These are phyloP conservation scores for Tolmerus cingulatus DNA, from an alignment of 2,888 invertebrate species.

Conservation along the genomic window DNA sequence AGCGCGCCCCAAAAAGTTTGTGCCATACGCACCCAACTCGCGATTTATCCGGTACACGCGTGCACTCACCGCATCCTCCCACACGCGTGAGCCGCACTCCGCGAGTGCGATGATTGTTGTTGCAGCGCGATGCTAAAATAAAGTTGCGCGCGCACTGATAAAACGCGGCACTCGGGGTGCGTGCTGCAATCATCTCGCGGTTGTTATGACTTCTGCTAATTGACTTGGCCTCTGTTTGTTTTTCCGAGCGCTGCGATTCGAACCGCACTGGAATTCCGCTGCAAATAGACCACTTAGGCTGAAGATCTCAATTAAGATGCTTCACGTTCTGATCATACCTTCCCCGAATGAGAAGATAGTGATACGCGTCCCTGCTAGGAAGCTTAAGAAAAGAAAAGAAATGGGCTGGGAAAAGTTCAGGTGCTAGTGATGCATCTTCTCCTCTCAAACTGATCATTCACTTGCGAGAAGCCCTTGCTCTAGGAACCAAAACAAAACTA, in stretches of 20 bases:
- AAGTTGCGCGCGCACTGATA: conserved; percentile 18
- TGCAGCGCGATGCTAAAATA: background rate
- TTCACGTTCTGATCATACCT: conserved; percentile 13
- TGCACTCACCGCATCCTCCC: background rate
- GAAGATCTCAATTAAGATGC: conserved; percentile 38
- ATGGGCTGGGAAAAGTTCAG: background rate
- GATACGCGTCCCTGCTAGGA: background rate
- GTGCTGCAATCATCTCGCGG: conserved; percentile 36
- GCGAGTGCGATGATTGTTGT: background rate
- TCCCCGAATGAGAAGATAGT: background rate
- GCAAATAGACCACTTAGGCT: conserved; percentile 8
- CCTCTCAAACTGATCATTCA: background rate
- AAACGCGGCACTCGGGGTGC: background rate
- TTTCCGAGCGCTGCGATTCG: conserved; percentile 15
- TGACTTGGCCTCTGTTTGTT: conserved; percentile 43
- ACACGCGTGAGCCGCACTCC: background rate
- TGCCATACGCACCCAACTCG: background rate
- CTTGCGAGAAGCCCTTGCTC: background rate
- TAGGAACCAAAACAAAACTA: no score
- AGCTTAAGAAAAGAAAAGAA: background rate
- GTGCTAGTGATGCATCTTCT: background rate
- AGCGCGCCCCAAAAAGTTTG: background rate
- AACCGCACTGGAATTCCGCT: background rate
- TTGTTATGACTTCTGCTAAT: conserved; percentile 47
- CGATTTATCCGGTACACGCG: conserved; percentile 20